Percentiles rank a stretch among this genome's conserved stretches.
Conservation (phyloP, 2,888 invertebrate species). For the Lymantria monacha region DNA sequence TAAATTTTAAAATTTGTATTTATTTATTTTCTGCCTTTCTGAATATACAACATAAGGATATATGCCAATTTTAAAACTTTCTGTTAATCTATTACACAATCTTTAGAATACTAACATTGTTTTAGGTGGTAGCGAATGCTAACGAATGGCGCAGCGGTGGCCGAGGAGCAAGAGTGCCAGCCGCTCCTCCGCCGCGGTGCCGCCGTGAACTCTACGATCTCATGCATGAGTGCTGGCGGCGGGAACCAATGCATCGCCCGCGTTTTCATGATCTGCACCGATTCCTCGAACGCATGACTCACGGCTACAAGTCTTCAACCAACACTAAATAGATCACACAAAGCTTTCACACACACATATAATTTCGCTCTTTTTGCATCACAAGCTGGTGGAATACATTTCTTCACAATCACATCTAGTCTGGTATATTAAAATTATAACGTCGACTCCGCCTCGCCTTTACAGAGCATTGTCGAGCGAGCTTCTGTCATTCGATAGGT, state of each 20-base stretch:
- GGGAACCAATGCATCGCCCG: conserved; percentile 90
- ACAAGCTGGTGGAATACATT: neutral
- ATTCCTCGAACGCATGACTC: conserved; percentile 90
- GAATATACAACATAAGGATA: too few relatives aligned
- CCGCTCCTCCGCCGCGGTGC: conserved; percentile 87
- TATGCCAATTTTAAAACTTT: neutral
- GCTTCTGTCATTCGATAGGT: conserved; percentile 32
- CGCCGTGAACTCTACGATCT: conserved; percentile 94
- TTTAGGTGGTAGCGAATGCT: conserved; percentile 85
- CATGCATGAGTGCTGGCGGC: conserved; percentile 96
- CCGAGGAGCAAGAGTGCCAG: conserved; percentile 67
- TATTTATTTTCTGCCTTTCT: too few relatives aligned
- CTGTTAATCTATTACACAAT: too few relatives aligned
- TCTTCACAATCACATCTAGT: conserved; percentile 1
- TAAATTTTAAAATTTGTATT: too few relatives aligned
- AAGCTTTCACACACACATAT: neutral
- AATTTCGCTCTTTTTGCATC: neutral
- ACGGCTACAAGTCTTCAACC: conserved; percentile 82
- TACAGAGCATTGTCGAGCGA: conserved; percentile 28
- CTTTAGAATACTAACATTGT: neutral
- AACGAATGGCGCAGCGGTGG: conserved; percentile 84
- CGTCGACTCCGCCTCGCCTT: conserved; percentile 28
- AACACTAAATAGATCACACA: conserved; percentile 39
- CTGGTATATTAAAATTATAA: conserved; percentile 2
- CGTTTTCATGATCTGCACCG: conserved; percentile 94